Percentiles rank a stretch among this genome's conserved stretches.
Evolutionary conservation across 2,113 vertebrate genomes (phyloP).

Genomic region (Onychostoma macrolepis): DNA sequence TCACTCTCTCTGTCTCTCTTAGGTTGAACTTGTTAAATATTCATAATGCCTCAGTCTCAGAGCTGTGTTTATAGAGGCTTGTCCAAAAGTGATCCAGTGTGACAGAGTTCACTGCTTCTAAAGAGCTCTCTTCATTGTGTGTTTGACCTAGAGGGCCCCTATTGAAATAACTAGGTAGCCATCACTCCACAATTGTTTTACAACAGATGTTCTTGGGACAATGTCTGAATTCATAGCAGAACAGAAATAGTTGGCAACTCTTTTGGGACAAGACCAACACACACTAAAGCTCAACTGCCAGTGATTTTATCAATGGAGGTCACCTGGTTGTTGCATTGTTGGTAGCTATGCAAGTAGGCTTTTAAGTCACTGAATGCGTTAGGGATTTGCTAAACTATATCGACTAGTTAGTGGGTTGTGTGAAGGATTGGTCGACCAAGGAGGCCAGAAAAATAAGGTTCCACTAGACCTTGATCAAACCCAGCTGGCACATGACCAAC

Average conservation of each 20-base stretch:
- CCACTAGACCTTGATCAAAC: not conserved
- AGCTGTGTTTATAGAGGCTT: constrained; percentile 30
- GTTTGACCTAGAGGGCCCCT: constrained; percentile 2
- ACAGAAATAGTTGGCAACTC: not conserved
- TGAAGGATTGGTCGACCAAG: not conserved
- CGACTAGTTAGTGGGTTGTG: not conserved
- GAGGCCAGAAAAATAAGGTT: not conserved
- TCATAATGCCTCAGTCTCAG: constrained; percentile 62
- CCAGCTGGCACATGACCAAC: not conserved
- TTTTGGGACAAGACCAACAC: not conserved
- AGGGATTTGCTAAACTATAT: not conserved
- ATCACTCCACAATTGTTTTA: constrained; percentile 15
- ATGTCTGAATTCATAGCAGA: not conserved
- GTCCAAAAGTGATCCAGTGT: constrained; percentile 11
- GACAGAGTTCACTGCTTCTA: constrained; percentile 5
- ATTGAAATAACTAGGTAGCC: not conserved
- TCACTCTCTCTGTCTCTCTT: constrained; percentile 36
- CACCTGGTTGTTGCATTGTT: not conserved
- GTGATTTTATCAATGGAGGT: constrained; percentile 9
- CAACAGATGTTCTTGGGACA: not conserved
- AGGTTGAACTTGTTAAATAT: constrained; percentile 65
- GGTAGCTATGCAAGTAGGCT: not conserved
- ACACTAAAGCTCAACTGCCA: not conserved
- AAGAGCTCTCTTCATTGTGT: not conserved
- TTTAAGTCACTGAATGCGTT: not conserved